Percentiles rank a stretch among this genome's conserved stretches.
Evolutionary conservation across 2,113 vertebrate genomes (phyloP).

Genomic region (Pterocles gutturalis): DNA sequence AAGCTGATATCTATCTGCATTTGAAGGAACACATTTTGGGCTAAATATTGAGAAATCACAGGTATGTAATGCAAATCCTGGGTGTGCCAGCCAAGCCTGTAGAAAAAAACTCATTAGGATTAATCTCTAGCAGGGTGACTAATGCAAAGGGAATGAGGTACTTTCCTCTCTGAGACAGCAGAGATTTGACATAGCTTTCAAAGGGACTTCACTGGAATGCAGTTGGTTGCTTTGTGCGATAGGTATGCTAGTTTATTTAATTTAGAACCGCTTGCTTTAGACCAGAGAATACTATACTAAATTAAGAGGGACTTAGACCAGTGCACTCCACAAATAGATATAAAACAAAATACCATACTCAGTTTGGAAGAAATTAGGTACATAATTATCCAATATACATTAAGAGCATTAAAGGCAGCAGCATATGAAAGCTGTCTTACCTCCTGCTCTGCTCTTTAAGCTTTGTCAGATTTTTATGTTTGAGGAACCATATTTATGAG

Average conservation of each 20-base stretch:
- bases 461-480: slow-evolving; percentile 56
- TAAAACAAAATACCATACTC: slow-evolving; percentile 49
- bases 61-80: slow-evolving; percentile 78
- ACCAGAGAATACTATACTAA: neutral
- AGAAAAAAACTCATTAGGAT: slow-evolving; percentile 72
- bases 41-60: slow-evolving; percentile 77
- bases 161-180: slow-evolving; percentile 59
- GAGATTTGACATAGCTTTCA: slow-evolving; percentile 59
- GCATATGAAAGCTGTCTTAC: slow-evolving; percentile 61
- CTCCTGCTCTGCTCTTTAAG: slow-evolving; percentile 45
- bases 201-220: slow-evolving; percentile 63
- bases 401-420: slow-evolving; percentile 63
- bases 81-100: slow-evolving; percentile 71
- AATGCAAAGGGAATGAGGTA: slow-evolving; percentile 70
- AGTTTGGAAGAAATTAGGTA: slow-evolving; percentile 44
- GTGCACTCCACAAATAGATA: slow-evolving; percentile 50
- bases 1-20: slow-evolving; percentile 69
- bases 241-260: slow-evolving; percentile 29
- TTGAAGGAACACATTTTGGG: slow-evolving; percentile 60
- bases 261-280: neutral
- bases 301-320: slow-evolving; percentile 37
- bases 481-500: slow-evolving; percentile 57
- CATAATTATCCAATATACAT: slow-evolving; percentile 27
- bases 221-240: slow-evolving; percentile 43
- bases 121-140: slow-evolving; percentile 77